Percentiles rank a stretch among this genome's conserved stretches.
phyloP scores from a whole-genome alignment of 2,797 vertebrate species.

The Neoniphon sammara region DNA sequence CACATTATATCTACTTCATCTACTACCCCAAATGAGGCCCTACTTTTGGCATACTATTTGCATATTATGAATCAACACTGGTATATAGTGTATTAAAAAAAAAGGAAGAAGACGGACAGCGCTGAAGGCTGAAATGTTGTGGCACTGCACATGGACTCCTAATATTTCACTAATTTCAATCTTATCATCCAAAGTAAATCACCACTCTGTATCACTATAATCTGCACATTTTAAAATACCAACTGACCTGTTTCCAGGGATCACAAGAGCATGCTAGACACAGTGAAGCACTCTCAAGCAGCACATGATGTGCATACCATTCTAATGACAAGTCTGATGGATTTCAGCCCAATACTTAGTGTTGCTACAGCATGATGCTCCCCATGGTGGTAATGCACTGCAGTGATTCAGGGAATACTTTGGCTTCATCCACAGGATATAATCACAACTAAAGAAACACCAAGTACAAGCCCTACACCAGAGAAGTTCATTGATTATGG shows the following conservation, averaged over 20 bases:
- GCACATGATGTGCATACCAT: conserved; percentile 14
- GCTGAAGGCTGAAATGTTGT: neutral
- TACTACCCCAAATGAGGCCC: conserved; percentile 8
- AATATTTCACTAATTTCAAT: neutral
- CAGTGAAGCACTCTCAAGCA: conserved; percentile 15
- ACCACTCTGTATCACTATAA: neutral
- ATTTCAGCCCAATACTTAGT: conserved; percentile 1
- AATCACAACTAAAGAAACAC: neutral
- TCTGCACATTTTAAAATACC: conserved; percentile 12
- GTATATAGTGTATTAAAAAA: neutral
- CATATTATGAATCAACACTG: neutral
- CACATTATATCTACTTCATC: neutral
- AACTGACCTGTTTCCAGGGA: neutral
- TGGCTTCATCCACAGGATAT: conserved; percentile 3
- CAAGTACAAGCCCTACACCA: neutral
- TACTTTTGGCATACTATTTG: conserved; percentile 1
- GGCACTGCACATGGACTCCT: neutral
- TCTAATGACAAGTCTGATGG: conserved; percentile 8
- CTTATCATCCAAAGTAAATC: neutral
- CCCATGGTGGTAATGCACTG: neutral
- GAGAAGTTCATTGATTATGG: neutral
- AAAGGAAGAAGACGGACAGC: neutral
- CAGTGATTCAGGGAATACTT: neutral
- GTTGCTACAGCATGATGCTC: neutral
- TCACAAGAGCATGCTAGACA: conserved; percentile 12